Conservation (phyloP, 1,140 invertebrate species). For the Coptotermes formosanus region DNA sequence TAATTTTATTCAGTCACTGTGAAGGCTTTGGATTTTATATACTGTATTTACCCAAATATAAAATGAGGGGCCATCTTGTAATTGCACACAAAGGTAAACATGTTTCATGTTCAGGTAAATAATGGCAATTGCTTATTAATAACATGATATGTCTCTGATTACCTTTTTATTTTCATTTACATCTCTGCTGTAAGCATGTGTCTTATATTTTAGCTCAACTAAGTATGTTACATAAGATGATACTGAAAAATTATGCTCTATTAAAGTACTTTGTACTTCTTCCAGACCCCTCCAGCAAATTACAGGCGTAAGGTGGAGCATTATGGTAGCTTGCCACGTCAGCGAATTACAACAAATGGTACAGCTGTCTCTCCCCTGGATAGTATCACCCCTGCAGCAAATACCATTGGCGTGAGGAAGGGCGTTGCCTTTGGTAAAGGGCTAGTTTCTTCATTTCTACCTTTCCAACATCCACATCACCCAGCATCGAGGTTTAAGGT, state of each 20-base stretch:
- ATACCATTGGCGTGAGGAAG: slow-evolving; percentile 47
- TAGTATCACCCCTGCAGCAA: slow-evolving; percentile 38
- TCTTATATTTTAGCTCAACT: too few relatives aligned
- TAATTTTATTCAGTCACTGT: too few relatives aligned
- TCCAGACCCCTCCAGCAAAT: slow-evolving; percentile 68
- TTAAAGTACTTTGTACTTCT: background rate
- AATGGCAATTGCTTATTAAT: too few relatives aligned
- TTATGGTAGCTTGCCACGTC: slow-evolving; percentile 78
- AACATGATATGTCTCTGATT: too few relatives aligned
- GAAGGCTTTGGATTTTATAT: too few relatives aligned
- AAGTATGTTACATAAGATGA: too few relatives aligned
- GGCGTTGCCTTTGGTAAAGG: slow-evolving; percentile 70
- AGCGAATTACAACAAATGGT: slow-evolving; percentile 43
- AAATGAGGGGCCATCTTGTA: too few relatives aligned
- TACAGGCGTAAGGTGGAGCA: slow-evolving; percentile 66
- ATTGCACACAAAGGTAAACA: too few relatives aligned
- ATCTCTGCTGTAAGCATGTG: too few relatives aligned
- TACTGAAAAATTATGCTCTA: background rate
- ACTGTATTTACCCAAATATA: too few relatives aligned
- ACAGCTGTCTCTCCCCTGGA: background rate
- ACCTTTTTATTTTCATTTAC: too few relatives aligned
- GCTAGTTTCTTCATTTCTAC: slow-evolving; percentile 56
- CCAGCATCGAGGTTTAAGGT: slow-evolving; percentile 44
- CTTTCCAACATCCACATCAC: slow-evolving; percentile 42
- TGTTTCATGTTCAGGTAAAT: too few relatives aligned